Evolutionary conservation across 2,113 vertebrate genomes (phyloP).

Genomic region (Alouatta palliata): DNA sequence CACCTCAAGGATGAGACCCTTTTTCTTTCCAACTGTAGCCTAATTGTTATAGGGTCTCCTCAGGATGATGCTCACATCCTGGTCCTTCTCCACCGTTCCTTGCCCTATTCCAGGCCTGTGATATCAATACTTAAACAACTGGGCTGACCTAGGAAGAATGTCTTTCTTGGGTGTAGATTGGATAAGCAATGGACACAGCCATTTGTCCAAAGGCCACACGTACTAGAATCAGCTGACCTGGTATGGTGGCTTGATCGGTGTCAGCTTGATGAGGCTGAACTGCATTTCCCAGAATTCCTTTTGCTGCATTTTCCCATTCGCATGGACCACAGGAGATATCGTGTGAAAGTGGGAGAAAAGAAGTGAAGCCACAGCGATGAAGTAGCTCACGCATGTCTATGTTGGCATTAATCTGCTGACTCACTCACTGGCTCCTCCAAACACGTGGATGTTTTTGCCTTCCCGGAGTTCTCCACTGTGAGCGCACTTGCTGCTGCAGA

Average conservation of each 20-base stretch:
- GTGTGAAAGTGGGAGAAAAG: neutral
- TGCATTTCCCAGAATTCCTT: neutral
- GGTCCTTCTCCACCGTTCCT: neutral
- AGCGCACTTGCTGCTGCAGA: neutral
- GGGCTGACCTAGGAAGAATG: neutral
- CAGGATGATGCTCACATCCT: neutral
- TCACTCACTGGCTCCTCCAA: neutral
- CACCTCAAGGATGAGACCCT: neutral
- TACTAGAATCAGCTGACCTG: neutral
- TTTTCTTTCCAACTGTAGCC: neutral
- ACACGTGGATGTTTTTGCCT: neutral
- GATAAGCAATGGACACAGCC: neutral
- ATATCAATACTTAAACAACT: neutral
- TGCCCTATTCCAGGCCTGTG: neutral
- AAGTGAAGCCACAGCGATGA: neutral
- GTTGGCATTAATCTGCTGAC: neutral
- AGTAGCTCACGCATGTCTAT: neutral
- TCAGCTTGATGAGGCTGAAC: neutral
- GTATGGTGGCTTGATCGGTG: neutral
- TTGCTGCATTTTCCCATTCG: neutral
- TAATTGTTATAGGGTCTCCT: neutral
- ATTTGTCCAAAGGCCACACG: neutral
- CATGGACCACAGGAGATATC: neutral
- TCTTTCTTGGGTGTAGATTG: neutral
- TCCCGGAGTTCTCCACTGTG: neutral